Evolutionary conservation across 2,113 vertebrate genomes (phyloP).

Genomic region (Eclectus roratus): DNA sequence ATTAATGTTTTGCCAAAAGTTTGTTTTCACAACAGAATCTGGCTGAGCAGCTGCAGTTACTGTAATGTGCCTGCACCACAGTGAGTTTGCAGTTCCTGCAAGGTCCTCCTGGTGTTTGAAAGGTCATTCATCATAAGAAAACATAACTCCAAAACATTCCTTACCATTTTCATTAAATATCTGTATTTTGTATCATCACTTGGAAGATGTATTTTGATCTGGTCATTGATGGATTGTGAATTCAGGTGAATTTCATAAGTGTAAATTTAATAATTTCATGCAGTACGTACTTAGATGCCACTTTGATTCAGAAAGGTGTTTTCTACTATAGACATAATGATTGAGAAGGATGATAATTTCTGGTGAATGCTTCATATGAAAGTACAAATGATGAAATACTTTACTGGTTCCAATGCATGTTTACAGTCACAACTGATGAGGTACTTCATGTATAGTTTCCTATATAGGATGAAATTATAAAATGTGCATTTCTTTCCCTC

Average conservation of each 20-base stretch:
- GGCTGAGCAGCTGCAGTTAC: not conserved
- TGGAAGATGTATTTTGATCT: not conserved
- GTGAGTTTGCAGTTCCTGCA: not conserved
- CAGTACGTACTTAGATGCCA: not conserved
- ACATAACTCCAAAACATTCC: not conserved
- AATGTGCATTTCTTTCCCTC: not conserved
- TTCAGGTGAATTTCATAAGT: not conserved
- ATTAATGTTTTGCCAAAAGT: not conserved
- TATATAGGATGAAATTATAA: fast-evolving
- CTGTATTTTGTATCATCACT: not conserved
- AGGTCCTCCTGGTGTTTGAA: not conserved
- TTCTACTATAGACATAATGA: not conserved
- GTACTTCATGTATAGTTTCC: not conserved
- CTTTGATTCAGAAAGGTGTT: not conserved
- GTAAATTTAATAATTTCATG: not conserved
- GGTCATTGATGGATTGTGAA: not conserved
- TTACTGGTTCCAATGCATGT: not conserved
- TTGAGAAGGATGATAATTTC: not conserved
- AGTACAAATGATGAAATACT: not conserved
- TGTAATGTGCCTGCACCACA: not conserved
- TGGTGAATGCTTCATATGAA: not conserved
- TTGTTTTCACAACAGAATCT: not conserved
- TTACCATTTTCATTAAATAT: not conserved
- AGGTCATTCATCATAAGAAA: not conserved
- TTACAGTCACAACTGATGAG: not conserved